Conservation (phyloP, 2,888 invertebrate species). For the Chydorus sphaericus region DNA sequence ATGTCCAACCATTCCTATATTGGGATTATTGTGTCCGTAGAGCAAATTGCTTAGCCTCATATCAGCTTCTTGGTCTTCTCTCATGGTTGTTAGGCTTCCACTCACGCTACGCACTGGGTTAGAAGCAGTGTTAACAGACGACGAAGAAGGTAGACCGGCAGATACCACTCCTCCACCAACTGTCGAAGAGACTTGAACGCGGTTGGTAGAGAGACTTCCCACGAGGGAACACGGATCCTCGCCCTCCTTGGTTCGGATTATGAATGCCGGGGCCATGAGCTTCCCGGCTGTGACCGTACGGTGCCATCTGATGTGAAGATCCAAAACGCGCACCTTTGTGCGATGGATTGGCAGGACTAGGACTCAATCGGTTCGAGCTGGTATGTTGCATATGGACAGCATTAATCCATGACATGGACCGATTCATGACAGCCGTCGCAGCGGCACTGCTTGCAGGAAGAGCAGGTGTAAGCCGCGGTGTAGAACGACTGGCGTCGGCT, state of each 20-base stretch:
- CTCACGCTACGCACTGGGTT: background rate
- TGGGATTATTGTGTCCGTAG: slow-evolving; percentile 9
- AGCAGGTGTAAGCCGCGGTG: slow-evolving; percentile 7
- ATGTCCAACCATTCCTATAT: background rate
- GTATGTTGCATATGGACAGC: slow-evolving; percentile 29
- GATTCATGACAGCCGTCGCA: slow-evolving; percentile 21
- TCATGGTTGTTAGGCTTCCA: slow-evolving; percentile 4
- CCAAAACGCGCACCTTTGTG: slow-evolving; percentile 22
- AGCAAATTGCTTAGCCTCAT: background rate
- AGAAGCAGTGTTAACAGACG: no score
- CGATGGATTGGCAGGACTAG: slow-evolving; percentile 14
- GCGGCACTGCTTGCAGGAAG: background rate
- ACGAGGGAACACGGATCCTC: background rate
- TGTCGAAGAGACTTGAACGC: slow-evolving; percentile 27
- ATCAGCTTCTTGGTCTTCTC: slow-evolving; percentile 7
- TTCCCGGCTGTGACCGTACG: background rate
- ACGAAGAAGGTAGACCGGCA: slow-evolving; percentile 21
- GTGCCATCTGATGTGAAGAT: slow-evolving; percentile 21
- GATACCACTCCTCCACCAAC: slow-evolving; percentile 10
- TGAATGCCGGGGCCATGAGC: slow-evolving; percentile 18
- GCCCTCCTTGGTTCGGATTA: slow-evolving; percentile 11
- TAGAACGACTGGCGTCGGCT: slow-evolving; percentile 14
- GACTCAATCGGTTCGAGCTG: slow-evolving; percentile 16
- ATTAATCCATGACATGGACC: slow-evolving; percentile 64
- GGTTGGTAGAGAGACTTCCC: slow-evolving; percentile 37